These are phyloP conservation scores for Pollachius pollachius DNA, from an alignment of 2,113 vertebrate genomes.

Conservation along the genomic window DNA sequence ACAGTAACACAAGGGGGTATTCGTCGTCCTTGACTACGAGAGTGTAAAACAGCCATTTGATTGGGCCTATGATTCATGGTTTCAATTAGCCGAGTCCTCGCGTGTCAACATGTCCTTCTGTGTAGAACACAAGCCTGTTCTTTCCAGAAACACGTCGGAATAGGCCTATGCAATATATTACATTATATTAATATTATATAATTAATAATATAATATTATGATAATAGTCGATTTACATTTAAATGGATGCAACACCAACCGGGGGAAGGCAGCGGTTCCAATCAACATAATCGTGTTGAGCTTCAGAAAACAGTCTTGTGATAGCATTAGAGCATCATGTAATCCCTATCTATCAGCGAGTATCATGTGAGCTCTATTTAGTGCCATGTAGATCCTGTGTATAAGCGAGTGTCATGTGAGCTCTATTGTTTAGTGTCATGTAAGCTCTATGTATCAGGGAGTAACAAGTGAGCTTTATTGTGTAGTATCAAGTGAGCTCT, in stretches of 20 bases:
- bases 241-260: conserved; percentile 50
- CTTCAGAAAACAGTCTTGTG: neutral
- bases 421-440: too few relatives aligned
- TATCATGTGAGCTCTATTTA: too few relatives aligned
- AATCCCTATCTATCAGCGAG: too few relatives aligned
- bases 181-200: too few relatives aligned
- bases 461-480: too few relatives aligned
- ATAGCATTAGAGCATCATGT: too few relatives aligned
- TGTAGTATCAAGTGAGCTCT: too few relatives aligned
- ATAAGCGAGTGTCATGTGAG: too few relatives aligned
- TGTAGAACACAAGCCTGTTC: conserved; percentile 14
- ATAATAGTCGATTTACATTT: conserved; percentile 60
- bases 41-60: conserved; percentile 37
- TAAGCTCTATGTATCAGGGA: too few relatives aligned
- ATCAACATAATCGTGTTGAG: neutral
- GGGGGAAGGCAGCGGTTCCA: neutral
- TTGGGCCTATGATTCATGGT: conserved; percentile 48
- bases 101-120: conserved; percentile 12
- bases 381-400: too few relatives aligned
- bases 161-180: neutral
- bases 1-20: conserved; percentile 20
- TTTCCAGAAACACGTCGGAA: conserved; percentile 30
- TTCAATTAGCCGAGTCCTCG: conserved; percentile 47
- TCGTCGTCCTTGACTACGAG: conserved; percentile 9
- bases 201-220: neutral